Base-by-base conservation (phyloP, 2,888 invertebrate genomes). In the Buathra laborator region DNA sequence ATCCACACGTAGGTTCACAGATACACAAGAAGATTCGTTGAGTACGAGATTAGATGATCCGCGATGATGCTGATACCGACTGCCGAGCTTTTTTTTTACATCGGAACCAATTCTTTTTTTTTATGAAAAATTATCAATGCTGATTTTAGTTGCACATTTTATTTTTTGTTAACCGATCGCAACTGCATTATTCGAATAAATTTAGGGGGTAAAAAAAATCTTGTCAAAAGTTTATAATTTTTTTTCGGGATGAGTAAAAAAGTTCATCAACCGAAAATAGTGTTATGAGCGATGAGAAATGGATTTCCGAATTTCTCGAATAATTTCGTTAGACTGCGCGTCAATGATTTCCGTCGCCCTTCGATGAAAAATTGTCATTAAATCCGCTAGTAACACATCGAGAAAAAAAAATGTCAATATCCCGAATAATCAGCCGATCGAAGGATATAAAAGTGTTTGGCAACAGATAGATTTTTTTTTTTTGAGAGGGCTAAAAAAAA, bases 391-490 rank as follows among this genome's bases (percentile, higher is more conserved):
- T 32, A 14, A 62, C 46, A 48, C 46, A 19, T 48, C 19, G 16
- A 48, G 24, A n/a, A 51, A 70, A 32, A 59, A 59, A 62, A 32
- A 62, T n/a, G 48, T 56, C 24, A 19, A 56, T 56, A 24, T 12
- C 56, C 10, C 0, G 19, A 68, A 66, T 19, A 37, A 64, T 71
- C 64, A 29, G 62, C 51, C 62, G 32, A 68, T 67, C 72, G 24
- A 48, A 24, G 24, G 24, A 68, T 19, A 32, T 24, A 74, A 79
- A 82, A 74, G 24, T 87, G 77, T 81, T 70, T 70, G 82, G 83
- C 81, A 88, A 89, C 87, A 88, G 88, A 91, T 86, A 88, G 86
- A 89, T 89, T 88, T 89, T 87, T 84, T 87, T 88, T 51, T 56
- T 19, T 53, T 53, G 88, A 86, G 86, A 86, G 88, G 86, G 83